Evolutionary conservation across 2,113 vertebrate genomes (phyloP), one percentile per base, ranked within the genome.

Genomic region (Rutilus rutilus): DNA sequence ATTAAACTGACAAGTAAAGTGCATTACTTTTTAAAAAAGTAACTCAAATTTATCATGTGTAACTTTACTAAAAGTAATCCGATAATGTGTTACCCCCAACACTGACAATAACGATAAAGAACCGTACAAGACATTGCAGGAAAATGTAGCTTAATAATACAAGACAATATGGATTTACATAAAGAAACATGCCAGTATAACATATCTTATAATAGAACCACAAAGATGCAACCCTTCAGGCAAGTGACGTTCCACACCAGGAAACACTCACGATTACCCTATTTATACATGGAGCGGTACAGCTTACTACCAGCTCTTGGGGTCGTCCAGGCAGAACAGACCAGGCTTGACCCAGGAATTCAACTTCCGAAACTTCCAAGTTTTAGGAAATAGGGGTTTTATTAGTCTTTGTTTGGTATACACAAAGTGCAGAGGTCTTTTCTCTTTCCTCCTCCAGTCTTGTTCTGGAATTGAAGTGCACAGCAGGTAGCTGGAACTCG

Each of bases 321-420:
- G 69, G 83, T 57, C 60, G 62, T 36, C 83, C 79, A 75, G 78
- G 82, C 69, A 75, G 86, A 89, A 89, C 87, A 69, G 82, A 90
- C 84, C 77, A 12, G 78, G 84, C 73, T 71, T 88, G 64, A 90
- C 85, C 88, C 73, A 11, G 84, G 86, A 83, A 86, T 88, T 87
- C 23, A 84, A 82, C 78, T 82, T 85, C 67, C 0, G 33, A 88
- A 83, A 76, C 81, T 82, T 86, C 71, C 45, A 76, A 83, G 69
- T 88, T 87, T 87, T 50, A 73, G 12, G 36, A 45, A 78, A 78
- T 36, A n/a, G 54, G 6, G 8, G n/a, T 77, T 76, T 59, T 64
- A 65, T 52, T 25, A 60, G n/a, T 78, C 77, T 67, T 88, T 80
- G 85, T 85, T 86, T 59, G 42, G 15, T 30, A 30, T 69, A 84